Base-by-base conservation (phyloP, 2,888 invertebrate genomes). In the Panzeria rudis region DNA sequence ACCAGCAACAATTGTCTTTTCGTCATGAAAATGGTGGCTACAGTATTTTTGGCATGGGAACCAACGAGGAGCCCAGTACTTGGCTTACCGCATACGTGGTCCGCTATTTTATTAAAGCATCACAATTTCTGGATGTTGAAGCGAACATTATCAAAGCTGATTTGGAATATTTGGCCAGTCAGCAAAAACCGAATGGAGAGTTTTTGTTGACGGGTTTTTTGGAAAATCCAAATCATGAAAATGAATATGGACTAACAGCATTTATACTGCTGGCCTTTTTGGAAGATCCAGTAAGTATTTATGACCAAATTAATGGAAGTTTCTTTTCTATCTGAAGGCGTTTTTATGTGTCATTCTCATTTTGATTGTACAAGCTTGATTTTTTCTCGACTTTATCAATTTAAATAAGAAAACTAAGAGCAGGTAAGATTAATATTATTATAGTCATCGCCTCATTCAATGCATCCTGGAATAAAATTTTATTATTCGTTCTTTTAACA, bases 1-100 rank as follows among this genome's bases (percentile, higher is more conserved):
- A 96, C 88, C 96, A 96, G 88, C 94, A 95, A 8, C 95, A 97
- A 89, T 92, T 97, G 77, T 95, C 94, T 78, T 97, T 96, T 90
- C 93, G 94, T 56, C 96, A 95, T 88, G 92, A 93, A 0, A 94
- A 95, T 68, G 96, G 96, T 0, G 96, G 96, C 0, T 96, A 96
- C 92, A 96, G 96, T 41, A 96, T 96, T 0, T 97, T 96, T 89
- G 96, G 96, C 0, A 92, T 94, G 1, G 38, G 20, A 0, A 92
- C 94, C 0, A 95, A 95, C 88, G 89, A 93, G 0, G 90, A 93
- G 0, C 95, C 97, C 0, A 97, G 97, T 41, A 94, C 94, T 0
- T 96, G 96, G 97, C 92, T 98, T 83, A 97, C 97, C 3, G 97
- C 97, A 0, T 97, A 97, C 90, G 97, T 97, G 0, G 94, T 95